Conservation (phyloP, 2,888 invertebrate genomes). For the Sphaerophoria rueppellii region DNA sequence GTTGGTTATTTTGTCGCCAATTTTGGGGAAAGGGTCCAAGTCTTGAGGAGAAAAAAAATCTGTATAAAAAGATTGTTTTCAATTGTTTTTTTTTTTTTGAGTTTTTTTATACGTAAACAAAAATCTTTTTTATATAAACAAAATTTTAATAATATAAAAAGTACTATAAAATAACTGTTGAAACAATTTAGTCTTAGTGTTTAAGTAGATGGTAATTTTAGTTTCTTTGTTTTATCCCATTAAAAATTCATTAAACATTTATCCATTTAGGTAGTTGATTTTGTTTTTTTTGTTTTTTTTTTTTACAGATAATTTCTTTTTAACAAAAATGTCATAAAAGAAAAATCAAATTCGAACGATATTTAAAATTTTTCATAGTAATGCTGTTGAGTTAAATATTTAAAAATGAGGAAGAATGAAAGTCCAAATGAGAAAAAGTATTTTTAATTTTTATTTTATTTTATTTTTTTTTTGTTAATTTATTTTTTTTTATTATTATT, state of each 20-base stretch:
- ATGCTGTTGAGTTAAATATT: constrained; percentile 38
- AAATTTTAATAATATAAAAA: constrained; percentile 19
- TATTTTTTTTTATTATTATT: constrained; percentile 2
- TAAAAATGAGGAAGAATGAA: neutral
- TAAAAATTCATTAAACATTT: constrained; percentile 27
- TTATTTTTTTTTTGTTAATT: constrained; percentile 41
- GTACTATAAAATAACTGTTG: constrained; percentile 45
- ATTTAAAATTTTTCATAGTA: constrained; percentile 15
- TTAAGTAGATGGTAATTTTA: constrained; percentile 68
- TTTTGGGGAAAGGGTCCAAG: constrained; percentile 23
- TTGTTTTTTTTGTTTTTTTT: constrained; percentile 18
- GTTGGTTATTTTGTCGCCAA: neutral
- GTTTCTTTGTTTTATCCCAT: constrained; percentile 29
- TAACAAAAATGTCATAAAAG: constrained; percentile 16
- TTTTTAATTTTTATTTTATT: constrained; percentile 23
- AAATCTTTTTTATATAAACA: constrained; percentile 40
- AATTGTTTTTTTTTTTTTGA: constrained; percentile 40
- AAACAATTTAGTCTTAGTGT: constrained; percentile 63
- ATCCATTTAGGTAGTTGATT: neutral
- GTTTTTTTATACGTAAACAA: constrained; percentile 36
- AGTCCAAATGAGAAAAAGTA: constrained; percentile 23
- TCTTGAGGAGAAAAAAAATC: neutral
- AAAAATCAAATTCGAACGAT: neutral
- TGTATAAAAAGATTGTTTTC: constrained; percentile 56
- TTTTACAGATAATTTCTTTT: too few relatives aligned